Evolutionary conservation across 1,140 invertebrate genomes (phyloP), one percentile per base, ranked within the genome.

Genomic region (Trinorchestia longiramus): DNA sequence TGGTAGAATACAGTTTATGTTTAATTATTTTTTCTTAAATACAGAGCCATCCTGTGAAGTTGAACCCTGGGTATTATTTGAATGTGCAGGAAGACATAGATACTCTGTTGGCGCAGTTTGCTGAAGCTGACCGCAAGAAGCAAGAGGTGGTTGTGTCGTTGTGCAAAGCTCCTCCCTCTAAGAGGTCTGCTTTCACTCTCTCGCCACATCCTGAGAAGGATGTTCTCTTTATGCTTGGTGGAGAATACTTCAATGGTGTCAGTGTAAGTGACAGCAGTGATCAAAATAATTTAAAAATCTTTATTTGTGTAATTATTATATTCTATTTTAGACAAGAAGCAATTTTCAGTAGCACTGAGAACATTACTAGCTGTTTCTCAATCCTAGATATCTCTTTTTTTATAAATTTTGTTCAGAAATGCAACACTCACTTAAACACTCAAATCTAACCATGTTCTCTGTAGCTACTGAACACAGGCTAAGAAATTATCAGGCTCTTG

Each of bases 221-320:
- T 97, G 99, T 99, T 97, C 97, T 99, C 1, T 98, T 99, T 96
- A 97, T 99, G 97, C 99, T 99, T 97, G 99, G 99, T 17, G 99
- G 99, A 90, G 99, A 99, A 97, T 99, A 98, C 97, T 99, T 98
- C 97, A 98, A 99, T 98, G 99, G 99, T 11, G 98, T 98, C 97
- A 98, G 98, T 97, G 98, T 99, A 97, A 97, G 97, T 41, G 41
- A 77, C 62, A 11, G 28, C 36, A 1, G 28, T 23, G 15, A 77
- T 77, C 19, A 28, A 3, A 77, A 77, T 3, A 77, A 77, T 36
- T 77, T 15, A 3, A 1, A 53, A 28, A 36, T 28, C 11, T 77
- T 77, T 23, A 11, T 19, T 77, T 15, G 28, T 23, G 62, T 11
- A 77, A 77, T 77, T 77, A 77, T 19, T 77, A 77, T 36, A 53